A percentile compares a stretch with the other conserved stretches of the same genome.
Conservation (phyloP, 2,797 vertebrate species). For the Chelon auratus region DNA sequence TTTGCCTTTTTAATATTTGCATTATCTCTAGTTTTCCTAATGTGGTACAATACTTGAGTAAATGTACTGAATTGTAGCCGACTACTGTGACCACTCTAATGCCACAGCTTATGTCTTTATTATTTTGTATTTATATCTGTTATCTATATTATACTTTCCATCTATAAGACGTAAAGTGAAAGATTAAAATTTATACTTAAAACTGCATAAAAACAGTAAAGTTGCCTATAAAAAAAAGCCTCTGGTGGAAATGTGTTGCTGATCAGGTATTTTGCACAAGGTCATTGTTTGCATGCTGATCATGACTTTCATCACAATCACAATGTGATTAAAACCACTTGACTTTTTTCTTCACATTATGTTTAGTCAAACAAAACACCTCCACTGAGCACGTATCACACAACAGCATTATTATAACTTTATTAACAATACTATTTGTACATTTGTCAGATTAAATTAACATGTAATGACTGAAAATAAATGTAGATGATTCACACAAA, state of each 20-base stretch:
- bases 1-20: too few relatives aligned
- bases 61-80: too few relatives aligned
- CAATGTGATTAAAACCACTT: constrained; percentile 31
- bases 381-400: not conserved
- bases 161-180: too few relatives aligned
- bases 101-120: too few relatives aligned
- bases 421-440: constrained; percentile 64
- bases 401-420: constrained; percentile 45
- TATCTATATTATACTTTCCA: too few relatives aligned
- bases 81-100: too few relatives aligned
- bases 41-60: too few relatives aligned
- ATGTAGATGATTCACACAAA: constrained; percentile 32
- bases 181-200: too few relatives aligned
- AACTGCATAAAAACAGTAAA: too few relatives aligned
- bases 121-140: too few relatives aligned
- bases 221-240: too few relatives aligned
- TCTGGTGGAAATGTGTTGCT: not conserved
- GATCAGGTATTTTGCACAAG: not conserved
- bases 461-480: constrained; percentile 44
- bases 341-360: constrained; percentile 16
- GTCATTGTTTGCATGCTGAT: constrained; percentile 16
- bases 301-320: constrained; percentile 40
- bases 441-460: constrained; percentile 60
- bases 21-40: too few relatives aligned
- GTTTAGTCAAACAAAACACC: constrained; percentile 21